phyloP scores from a whole-genome alignment of 2,113 vertebrate species.

The Seriola quinqueradiata region DNA sequence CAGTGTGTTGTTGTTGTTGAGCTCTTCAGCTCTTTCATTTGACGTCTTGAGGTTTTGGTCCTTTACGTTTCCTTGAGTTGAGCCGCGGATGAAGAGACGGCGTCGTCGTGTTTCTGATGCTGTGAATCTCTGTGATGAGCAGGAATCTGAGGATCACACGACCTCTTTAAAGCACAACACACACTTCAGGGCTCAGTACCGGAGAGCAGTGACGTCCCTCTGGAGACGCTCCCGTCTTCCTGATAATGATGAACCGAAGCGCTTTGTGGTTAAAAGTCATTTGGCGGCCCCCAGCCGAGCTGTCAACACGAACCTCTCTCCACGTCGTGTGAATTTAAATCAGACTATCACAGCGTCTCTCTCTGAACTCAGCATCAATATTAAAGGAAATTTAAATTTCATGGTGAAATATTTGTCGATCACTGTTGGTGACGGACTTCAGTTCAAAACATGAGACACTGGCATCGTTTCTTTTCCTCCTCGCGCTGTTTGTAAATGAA shows the following conservation, averaged over 20 bases:
- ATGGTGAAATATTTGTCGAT: neutral
- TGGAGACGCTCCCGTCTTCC: neutral
- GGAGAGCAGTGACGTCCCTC: neutral
- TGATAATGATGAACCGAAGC: slow-evolving; percentile 26
- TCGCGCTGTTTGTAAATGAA: neutral
- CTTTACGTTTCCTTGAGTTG: too few relatives aligned
- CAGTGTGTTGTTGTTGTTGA: too few relatives aligned
- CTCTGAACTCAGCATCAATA: neutral
- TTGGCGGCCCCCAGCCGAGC: slow-evolving; percentile 24
- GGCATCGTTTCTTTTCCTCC: neutral
- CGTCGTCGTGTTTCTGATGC: too few relatives aligned
- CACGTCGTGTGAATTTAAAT: slow-evolving; percentile 23
- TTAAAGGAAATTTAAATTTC: neutral
- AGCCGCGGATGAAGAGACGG: too few relatives aligned
- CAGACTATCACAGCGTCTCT: neutral
- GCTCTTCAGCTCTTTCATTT: too few relatives aligned
- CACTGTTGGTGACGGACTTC: neutral
- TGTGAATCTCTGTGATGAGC: too few relatives aligned
- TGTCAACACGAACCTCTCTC: neutral
- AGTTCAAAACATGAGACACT: neutral
- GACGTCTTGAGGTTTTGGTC: too few relatives aligned
- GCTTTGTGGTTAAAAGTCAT: slow-evolving; percentile 29
- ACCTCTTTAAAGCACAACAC: too few relatives aligned
- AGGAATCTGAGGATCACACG: too few relatives aligned
- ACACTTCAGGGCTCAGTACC: neutral